Evolutionary conservation across 2,113 vertebrate genomes (phyloP).

Genomic region (Mobula birostris): DNA sequence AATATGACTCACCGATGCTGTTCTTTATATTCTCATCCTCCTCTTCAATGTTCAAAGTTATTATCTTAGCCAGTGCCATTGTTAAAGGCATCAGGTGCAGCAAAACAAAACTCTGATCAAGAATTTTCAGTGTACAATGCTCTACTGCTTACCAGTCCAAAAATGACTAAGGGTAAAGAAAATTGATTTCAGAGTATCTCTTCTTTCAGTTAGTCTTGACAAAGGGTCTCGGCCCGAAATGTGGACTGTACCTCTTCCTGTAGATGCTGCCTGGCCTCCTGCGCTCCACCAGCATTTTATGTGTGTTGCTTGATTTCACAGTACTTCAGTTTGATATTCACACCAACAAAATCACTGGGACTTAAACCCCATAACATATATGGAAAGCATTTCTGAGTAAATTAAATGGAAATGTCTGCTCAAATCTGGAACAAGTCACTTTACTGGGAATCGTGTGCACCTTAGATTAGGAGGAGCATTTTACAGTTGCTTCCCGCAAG

Average conservation of each 20-base stretch:
- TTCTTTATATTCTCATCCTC: slow-evolving; percentile 23
- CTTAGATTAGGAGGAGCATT: not conserved
- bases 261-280: too few species aligned
- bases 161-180: not conserved
- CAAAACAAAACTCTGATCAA: not conserved
- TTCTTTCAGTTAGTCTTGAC: too few species aligned
- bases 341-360: not conserved
- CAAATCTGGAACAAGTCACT: not conserved
- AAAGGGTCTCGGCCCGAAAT: too few species aligned
- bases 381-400: not conserved
- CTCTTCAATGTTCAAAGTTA: slow-evolving; percentile 17
- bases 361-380: not conserved
- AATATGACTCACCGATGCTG: slow-evolving; percentile 23
- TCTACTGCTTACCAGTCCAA: not conserved
- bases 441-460: not conserved
- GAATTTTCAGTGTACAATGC: not conserved
- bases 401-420: not conserved
- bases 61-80: not conserved
- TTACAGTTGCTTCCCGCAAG: not conserved
- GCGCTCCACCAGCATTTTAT: too few species aligned
- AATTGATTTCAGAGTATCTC: not conserved
- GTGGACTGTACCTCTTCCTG: too few species aligned
- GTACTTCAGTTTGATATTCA: not conserved
- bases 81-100: slow-evolving; percentile 4
- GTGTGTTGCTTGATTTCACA: not conserved